phyloP scores from a whole-genome alignment of 2,113 vertebrate genomes.

The Cyprinodon brontotheroides region DNA sequence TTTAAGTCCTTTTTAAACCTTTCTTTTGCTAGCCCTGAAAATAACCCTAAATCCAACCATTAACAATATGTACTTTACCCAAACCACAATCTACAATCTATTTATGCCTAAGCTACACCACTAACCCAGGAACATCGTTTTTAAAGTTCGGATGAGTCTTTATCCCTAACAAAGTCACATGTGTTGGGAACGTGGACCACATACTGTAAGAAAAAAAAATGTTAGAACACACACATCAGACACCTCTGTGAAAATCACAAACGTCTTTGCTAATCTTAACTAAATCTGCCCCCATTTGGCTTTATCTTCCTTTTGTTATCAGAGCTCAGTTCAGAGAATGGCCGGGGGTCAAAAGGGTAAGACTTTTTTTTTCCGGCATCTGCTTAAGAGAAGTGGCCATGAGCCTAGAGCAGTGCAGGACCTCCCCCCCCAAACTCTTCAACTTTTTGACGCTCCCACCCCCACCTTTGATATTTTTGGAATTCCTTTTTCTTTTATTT shows the following conservation, averaged over 20 bases:
- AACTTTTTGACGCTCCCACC: constrained; percentile 52
- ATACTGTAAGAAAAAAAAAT: too few relatives aligned
- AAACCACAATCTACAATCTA: too few relatives aligned
- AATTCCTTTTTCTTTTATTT: constrained; percentile 71
- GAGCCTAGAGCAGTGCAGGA: constrained; percentile 33
- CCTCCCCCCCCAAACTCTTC: constrained; percentile 58
- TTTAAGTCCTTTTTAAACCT: too few relatives aligned
- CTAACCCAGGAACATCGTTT: too few relatives aligned
- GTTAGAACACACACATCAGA: background rate
- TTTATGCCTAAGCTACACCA: too few relatives aligned
- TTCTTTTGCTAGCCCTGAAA: too few relatives aligned
- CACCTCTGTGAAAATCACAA: constrained; percentile 43
- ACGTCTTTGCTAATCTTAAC: constrained; percentile 67
- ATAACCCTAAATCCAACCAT: too few relatives aligned
- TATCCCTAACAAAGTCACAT: too few relatives aligned
- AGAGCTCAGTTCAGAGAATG: constrained; percentile 49
- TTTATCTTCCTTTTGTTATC: constrained; percentile 80
- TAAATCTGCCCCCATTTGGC: constrained; percentile 61
- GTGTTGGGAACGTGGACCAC: too few relatives aligned
- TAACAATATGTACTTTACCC: too few relatives aligned
- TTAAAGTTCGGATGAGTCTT: too few relatives aligned
- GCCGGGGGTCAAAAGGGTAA: constrained; percentile 71
- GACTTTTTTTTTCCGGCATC: constrained; percentile 69
- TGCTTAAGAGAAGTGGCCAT: constrained; percentile 54
- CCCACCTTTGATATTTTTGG: constrained; percentile 79